phyloP scores from a whole-genome alignment of 2,888 invertebrate species.

The Petrolisthes manimaculis region DNA sequence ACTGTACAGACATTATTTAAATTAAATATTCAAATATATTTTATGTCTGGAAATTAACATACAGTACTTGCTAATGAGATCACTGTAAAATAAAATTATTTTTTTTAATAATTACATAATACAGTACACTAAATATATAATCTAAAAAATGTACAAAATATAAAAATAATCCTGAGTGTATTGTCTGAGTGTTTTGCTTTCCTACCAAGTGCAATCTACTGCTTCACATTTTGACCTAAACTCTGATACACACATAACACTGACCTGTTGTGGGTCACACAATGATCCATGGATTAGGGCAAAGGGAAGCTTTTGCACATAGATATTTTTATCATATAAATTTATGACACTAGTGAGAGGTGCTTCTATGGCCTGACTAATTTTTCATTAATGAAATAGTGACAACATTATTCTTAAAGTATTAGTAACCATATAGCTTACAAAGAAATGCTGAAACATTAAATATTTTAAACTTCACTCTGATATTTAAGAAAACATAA shows the following conservation, averaged over 20 bases:
- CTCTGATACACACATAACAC: neutral
- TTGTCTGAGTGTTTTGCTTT: neutral
- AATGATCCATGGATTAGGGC: neutral
- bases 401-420: neutral
- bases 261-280: neutral
- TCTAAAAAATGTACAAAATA: no score
- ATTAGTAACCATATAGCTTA: neutral
- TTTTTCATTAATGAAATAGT: neutral
- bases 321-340: constrained; percentile 1
- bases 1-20: no score
- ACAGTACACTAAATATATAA: no score
- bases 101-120: no score
- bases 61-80: no score
- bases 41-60: no score
- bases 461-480: neutral
- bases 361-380: neutral
- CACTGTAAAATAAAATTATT: no score
- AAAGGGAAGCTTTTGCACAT: neutral
- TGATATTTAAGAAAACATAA: neutral
- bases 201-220: neutral
- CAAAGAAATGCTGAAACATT: neutral
- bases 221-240: constrained; percentile 1
- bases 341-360: neutral
- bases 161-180: neutral
- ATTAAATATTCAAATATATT: no score